phyloP scores from a whole-genome alignment of 1,140 invertebrate species.

The Plectus sambesii region DNA sequence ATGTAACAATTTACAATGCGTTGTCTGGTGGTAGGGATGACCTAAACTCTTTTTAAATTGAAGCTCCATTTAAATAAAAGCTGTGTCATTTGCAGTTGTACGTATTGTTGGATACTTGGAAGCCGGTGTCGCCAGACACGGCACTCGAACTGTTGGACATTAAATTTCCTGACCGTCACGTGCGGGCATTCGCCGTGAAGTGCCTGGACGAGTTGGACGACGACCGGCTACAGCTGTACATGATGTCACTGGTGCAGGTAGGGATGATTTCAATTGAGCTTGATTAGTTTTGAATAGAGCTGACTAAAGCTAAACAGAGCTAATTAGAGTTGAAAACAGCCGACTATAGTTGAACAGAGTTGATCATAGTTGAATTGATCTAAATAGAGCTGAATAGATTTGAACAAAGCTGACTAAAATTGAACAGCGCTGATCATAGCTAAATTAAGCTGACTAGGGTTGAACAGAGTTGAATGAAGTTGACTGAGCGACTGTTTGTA shows the following conservation, averaged over 20 bases:
- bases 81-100: slow-evolving; percentile 54
- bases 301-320: too few species aligned
- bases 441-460: too few species aligned
- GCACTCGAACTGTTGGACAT: slow-evolving; percentile 89
- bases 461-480: background rate
- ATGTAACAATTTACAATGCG: slow-evolving; percentile 55
- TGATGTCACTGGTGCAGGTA: slow-evolving; percentile 81
- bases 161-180: slow-evolving; percentile 76
- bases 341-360: too few species aligned
- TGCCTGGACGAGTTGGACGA: slow-evolving; percentile 64
- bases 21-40: background rate
- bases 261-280: background rate
- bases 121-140: slow-evolving; percentile 63
- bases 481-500: slow-evolving; percentile 46
- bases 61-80: slow-evolving; percentile 57
- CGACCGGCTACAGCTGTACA: slow-evolving; percentile 52
- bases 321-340: too few species aligned
- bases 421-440: too few species aligned
- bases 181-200: slow-evolving; percentile 77
- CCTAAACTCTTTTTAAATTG: slow-evolving; percentile 54
- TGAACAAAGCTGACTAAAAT: too few species aligned
- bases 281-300: slow-evolving; percentile 9
- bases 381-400: too few species aligned
- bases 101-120: slow-evolving; percentile 59
- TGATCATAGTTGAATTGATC: too few species aligned